These are phyloP conservation scores for Telmatherina bonti DNA, from an alignment of 2,797 vertebrate species.

Conservation along the genomic window DNA sequence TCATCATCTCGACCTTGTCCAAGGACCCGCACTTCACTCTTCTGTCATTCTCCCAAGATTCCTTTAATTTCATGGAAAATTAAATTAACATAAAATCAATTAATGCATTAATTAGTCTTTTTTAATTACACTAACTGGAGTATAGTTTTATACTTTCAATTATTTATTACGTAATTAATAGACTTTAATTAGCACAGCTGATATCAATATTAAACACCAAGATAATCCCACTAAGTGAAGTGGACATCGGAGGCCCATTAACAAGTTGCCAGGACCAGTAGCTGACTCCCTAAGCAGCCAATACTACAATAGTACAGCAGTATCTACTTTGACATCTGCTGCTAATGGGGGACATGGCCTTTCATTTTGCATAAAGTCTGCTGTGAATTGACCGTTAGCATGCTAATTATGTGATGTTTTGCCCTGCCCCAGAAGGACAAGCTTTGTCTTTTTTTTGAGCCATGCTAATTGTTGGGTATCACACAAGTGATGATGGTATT, in stretches of 20 bases:
- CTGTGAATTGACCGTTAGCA: conserved; percentile 52
- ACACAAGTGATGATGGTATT: conserved; percentile 23
- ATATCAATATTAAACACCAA: conserved; percentile 77
- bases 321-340: conserved; percentile 43
- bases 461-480: conserved; percentile 6
- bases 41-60: conserved; percentile 69
- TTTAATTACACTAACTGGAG: conserved; percentile 84
- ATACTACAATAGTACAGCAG: conserved; percentile 29
- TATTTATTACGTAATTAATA: conserved; percentile 86
- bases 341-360: conserved; percentile 38
- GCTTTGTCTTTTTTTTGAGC: conserved; percentile 18
- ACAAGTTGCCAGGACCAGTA: conserved; percentile 41
- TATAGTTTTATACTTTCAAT: conserved; percentile 82
- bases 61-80: conserved; percentile 78
- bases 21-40: conserved; percentile 35
- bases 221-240: conserved; percentile 61
- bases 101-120: conserved; percentile 85
- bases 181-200: conserved; percentile 80
- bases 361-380: conserved; percentile 28
- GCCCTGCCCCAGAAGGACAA: conserved; percentile 1
- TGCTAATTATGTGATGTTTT: conserved; percentile 55
- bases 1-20: conserved; percentile 47
- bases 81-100: conserved; percentile 87
- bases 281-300: conserved; percentile 48
- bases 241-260: conserved; percentile 70